Percentiles rank a stretch among this genome's conserved stretches.
Evolutionary conservation across 23 tunicate species (phyloP).

Genomic region (Botrylloides violaceus): DNA sequence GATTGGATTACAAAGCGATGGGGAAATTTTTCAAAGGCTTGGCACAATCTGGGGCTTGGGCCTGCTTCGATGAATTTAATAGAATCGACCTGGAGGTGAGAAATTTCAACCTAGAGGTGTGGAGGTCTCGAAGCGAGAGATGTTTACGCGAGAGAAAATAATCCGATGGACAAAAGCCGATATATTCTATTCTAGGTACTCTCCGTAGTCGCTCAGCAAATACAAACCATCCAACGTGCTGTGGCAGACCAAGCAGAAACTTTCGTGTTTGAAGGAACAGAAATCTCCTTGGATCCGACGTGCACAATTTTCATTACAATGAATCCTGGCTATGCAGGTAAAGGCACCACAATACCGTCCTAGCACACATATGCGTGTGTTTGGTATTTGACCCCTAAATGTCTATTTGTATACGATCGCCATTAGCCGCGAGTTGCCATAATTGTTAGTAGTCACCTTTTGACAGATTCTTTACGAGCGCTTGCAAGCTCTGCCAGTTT

Average conservation of each 20-base stretch:
- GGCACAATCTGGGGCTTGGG: constrained; percentile 97
- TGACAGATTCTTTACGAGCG: no score
- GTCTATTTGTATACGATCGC: no score
- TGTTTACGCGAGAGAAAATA: no score
- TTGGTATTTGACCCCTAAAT: no score
- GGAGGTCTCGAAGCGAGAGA: no score
- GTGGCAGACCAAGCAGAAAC: constrained; percentile 77
- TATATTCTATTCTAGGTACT: constrained; percentile 66
- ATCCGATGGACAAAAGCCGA: no score
- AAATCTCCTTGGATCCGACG: constrained; percentile 73
- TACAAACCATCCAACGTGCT: constrained; percentile 82
- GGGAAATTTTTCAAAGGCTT: constrained; percentile 89
- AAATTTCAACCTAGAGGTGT: neutral
- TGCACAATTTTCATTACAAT: constrained; percentile 98
- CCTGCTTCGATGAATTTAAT: constrained; percentile 92
- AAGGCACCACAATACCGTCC: no score
- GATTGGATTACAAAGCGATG: constrained; percentile 88
- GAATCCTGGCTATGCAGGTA: constrained; percentile 84
- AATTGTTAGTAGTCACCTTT: no score
- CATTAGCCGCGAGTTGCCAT: no score
- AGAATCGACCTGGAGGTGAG: constrained; percentile 85
- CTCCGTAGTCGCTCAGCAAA: constrained; percentile 88
- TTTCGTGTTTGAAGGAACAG: constrained; percentile 97
- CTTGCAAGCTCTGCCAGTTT: no score
- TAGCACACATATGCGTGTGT: no score